These are phyloP conservation scores for Danio jaintianensis DNA, from an alignment of 2,797 vertebrate species.

Conservation along the genomic window DNA sequence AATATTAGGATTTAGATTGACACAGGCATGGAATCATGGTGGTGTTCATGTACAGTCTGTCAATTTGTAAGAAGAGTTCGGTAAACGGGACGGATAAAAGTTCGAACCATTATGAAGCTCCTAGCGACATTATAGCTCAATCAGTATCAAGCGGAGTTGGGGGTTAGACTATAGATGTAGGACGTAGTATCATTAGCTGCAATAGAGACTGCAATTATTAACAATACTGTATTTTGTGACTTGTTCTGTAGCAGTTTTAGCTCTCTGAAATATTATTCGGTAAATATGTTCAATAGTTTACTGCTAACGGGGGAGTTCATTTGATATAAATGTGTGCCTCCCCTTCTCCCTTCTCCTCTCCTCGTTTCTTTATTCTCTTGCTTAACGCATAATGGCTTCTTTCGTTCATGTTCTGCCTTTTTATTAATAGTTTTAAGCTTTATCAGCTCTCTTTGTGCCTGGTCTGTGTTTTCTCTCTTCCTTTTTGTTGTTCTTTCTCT, in stretches of 20 bases:
- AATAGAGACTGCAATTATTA: slow-evolving; percentile 76
- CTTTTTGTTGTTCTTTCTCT: slow-evolving; percentile 56
- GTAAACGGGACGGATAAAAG: slow-evolving; percentile 29
- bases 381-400: slow-evolving; percentile 72
- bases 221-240: slow-evolving; percentile 78
- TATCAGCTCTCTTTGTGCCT: slow-evolving; percentile 73
- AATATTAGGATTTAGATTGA: slow-evolving; percentile 65
- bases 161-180: slow-evolving; percentile 66
- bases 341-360: slow-evolving; percentile 54
- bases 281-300: slow-evolving; percentile 72
- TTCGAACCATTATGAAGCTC: slow-evolving; percentile 69
- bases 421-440: slow-evolving; percentile 77
- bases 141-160: slow-evolving; percentile 51
- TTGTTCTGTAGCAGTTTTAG: slow-evolving; percentile 82
- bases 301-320: slow-evolving; percentile 72
- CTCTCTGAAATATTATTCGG: slow-evolving; percentile 67
- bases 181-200: slow-evolving; percentile 75
- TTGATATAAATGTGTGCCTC: slow-evolving; percentile 74
- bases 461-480: slow-evolving; percentile 66
- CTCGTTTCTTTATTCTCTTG: slow-evolving; percentile 73
- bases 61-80: slow-evolving; percentile 62
- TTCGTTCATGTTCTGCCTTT: slow-evolving; percentile 80
- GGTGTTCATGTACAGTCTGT: slow-evolving; percentile 64
- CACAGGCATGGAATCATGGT: slow-evolving; percentile 75
- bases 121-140: slow-evolving; percentile 63